These are phyloP conservation scores for Aspidoscelis tigris DNA, from an alignment of 2,113 vertebrate species.

Conservation along the genomic window DNA sequence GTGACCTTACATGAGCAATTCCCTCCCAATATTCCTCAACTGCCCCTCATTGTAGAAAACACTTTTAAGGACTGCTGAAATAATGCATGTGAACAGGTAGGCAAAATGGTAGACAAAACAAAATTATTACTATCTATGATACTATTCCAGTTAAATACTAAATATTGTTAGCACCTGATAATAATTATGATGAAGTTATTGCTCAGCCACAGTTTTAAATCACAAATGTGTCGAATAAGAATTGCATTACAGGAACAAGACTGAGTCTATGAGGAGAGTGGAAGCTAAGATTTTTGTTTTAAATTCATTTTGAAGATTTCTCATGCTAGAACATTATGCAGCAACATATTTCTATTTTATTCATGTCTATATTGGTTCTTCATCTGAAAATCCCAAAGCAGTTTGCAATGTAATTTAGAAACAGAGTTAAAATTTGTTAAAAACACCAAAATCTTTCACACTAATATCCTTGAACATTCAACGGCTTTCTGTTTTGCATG, in stretches of 20 bases:
- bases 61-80: background rate
- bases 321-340: background rate
- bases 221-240: too few relatives aligned
- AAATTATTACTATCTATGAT: background rate
- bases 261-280: background rate
- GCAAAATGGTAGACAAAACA: background rate
- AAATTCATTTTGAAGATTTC: background rate
- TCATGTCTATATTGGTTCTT: too few relatives aligned
- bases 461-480: rapidly evolving
- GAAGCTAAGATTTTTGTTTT: rapidly evolving
- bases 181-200: too few relatives aligned
- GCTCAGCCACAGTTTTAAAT: too few relatives aligned
- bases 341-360: background rate
- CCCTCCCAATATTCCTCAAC: too few relatives aligned
- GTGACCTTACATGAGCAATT: too few relatives aligned
- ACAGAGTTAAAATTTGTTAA: too few relatives aligned
- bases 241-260: background rate
- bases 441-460: too few relatives aligned
- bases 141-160: background rate
- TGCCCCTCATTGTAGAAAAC: too few relatives aligned
- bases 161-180: background rate
- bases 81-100: background rate
- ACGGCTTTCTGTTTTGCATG: rapidly evolving
- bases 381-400: too few relatives aligned
- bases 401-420: too few relatives aligned